Evolutionary conservation across 2,888 invertebrate genomes (phyloP).

Genomic region (Cryptosula pallasiana): DNA sequence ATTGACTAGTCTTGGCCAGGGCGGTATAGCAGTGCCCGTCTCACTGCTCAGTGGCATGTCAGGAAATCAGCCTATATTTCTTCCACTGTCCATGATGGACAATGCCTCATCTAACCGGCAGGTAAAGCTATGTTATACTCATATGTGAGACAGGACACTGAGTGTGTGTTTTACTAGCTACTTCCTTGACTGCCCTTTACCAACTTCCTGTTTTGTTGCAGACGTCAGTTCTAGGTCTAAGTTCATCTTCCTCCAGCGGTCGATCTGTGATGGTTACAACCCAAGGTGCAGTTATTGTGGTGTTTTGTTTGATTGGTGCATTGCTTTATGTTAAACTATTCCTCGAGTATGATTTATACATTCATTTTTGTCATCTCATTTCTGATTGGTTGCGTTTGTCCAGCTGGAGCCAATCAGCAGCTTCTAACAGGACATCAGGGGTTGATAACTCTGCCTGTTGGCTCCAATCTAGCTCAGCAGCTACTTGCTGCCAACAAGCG

Average conservation of each 20-base stretch:
- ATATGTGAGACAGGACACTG: no score
- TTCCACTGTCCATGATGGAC: constrained; percentile 1
- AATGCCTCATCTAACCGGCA: background rate
- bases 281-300: constrained; percentile 10
- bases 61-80: constrained; percentile 18
- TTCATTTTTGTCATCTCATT: background rate
- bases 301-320: no score
- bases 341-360: no score
- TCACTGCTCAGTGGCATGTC: background rate
- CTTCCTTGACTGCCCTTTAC: no score
- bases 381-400: background rate
- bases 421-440: background rate
- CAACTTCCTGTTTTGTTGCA: no score
- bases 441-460: constrained; percentile 1
- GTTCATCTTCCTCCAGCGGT: background rate
- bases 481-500: constrained; percentile 13
- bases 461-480: constrained; percentile 3
- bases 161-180: no score
- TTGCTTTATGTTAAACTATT: no score
- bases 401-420: constrained; percentile 16
- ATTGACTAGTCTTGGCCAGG: constrained; percentile 1
- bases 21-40: constrained; percentile 22
- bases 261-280: background rate
- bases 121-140: no score
- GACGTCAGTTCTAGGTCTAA: background rate